These are phyloP conservation scores for Andrena haemorrhoa DNA, from an alignment of 2,888 invertebrate genomes.

Conservation along the genomic window DNA sequence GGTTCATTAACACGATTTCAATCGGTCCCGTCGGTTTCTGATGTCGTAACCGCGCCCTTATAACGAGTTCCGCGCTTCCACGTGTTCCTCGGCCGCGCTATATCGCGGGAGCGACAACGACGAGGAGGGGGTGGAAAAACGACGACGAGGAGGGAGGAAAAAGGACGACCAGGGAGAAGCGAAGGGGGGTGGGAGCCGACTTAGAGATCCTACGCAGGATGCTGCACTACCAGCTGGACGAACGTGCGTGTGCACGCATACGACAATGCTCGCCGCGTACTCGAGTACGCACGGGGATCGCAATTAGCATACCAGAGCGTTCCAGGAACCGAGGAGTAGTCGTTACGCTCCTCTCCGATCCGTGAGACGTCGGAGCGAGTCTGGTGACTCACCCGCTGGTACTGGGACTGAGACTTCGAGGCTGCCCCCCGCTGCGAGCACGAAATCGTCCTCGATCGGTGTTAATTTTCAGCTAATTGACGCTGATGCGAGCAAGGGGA, in stretches of 20 bases:
- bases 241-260: slow-evolving; percentile 49
- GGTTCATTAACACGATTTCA: not conserved
- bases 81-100: slow-evolving; percentile 22
- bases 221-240: slow-evolving; percentile 42
- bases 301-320: slow-evolving; percentile 81
- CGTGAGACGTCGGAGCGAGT: slow-evolving; percentile 48
- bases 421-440: not conserved
- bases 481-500: not conserved
- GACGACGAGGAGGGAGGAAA: slow-evolving; percentile 14
- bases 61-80: slow-evolving; percentile 49
- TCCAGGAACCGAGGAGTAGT: slow-evolving; percentile 71
- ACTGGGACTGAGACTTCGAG: not conserved
- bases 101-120: slow-evolving; percentile 11
- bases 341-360: slow-evolving; percentile 53
- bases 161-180: slow-evolving; percentile 19
- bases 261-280: slow-evolving; percentile 56
- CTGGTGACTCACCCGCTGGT: slow-evolving; percentile 59
- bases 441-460: slow-evolving; percentile 5
- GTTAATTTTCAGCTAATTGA: slow-evolving; percentile 2
- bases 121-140: not conserved
- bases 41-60: slow-evolving; percentile 62
- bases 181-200: slow-evolving; percentile 42
- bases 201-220: slow-evolving; percentile 61
- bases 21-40: slow-evolving; percentile 17
- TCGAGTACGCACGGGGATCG: slow-evolving; percentile 60